Evolutionary conservation across 2,888 invertebrate species (phyloP), one percentile per base, ranked within the genome.

Genomic region (Eustalomyia histrio): DNA sequence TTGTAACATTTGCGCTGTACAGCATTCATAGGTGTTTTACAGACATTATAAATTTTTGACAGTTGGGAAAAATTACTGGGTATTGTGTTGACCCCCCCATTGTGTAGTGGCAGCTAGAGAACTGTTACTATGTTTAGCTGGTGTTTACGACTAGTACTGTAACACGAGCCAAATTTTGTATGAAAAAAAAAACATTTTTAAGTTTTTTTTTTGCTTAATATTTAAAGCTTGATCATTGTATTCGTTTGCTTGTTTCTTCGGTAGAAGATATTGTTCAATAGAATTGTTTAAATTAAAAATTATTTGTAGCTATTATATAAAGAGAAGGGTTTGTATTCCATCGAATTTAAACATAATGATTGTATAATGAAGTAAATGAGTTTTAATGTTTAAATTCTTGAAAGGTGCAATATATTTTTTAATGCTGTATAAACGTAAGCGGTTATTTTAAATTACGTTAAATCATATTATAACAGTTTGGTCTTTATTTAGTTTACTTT

Each of bases 41-140:
- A 85, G 83, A 86, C 75, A 81, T 81, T 85, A 87, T 87, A 86
- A 84, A 87, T 86, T 87, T 88, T 89, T 88, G 89, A 88, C 89
- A 88, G 88, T 89, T 88, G 85, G 85, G 85, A 88, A 89, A 88
- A 89, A 88, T 88, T 85, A 85, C 87, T 86, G 87, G 84, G 85
- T 87, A 89, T 89, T 89, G 88, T 88, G 87, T 87, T 87, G 87
- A 79, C 88, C 87, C 88, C 80, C 86, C 88, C 87, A 87, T 88
- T 88, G 88, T 88, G 86, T 87, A 82, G 82, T 78, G 81, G 81
- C 74, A 81, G 81, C 72, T 69, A 71, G 18, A 72, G 68, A 76
- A 55, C 68, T 72, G 74, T 65, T 76, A 50, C 76, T 47, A 61
- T 67, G 29, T 78, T 65, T 73, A 81, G 81, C 74, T 81, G 78